phyloP scores from a whole-genome alignment of 2,113 vertebrate species.

The Garra rufa region DNA sequence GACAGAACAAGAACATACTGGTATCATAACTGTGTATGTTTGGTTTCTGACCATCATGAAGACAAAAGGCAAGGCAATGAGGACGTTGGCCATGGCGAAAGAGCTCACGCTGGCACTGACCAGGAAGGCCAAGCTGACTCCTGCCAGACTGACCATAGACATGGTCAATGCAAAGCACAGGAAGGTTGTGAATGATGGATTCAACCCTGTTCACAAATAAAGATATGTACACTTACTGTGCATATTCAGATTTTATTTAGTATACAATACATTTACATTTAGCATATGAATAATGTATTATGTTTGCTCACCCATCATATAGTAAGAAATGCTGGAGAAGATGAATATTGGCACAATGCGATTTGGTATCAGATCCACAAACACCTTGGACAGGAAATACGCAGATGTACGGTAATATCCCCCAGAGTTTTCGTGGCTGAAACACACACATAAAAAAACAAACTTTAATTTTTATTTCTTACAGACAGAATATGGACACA shows the following conservation, averaged over 20 bases:
- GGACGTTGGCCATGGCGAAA: slow-evolving; percentile 79
- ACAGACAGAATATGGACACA: background rate
- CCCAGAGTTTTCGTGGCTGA: slow-evolving; percentile 65
- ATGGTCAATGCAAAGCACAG: slow-evolving; percentile 75
- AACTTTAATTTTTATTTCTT: background rate
- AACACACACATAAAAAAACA: slow-evolving; percentile 4
- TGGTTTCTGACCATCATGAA: slow-evolving; percentile 80
- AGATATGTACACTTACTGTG: background rate
- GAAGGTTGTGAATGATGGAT: slow-evolving; percentile 70
- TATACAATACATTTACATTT: background rate
- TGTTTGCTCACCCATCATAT: slow-evolving; percentile 77
- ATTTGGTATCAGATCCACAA: slow-evolving; percentile 80
- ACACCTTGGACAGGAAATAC: slow-evolving; percentile 71
- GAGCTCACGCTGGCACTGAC: slow-evolving; percentile 76
- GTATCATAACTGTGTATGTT: background rate
- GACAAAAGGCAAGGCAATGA: slow-evolving; percentile 79
- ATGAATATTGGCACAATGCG: slow-evolving; percentile 76
- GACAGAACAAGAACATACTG: background rate
- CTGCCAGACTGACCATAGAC: slow-evolving; percentile 77
- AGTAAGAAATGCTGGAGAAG: slow-evolving; percentile 78
- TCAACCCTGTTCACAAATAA: slow-evolving; percentile 69
- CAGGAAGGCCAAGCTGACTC: slow-evolving; percentile 78
- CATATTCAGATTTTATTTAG: background rate
- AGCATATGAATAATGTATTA: background rate
- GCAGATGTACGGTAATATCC: slow-evolving; percentile 70